Percentiles rank a stretch among this genome's conserved stretches.
Evolutionary conservation across 2,113 vertebrate genomes (phyloP).

Genomic region (Mormoops blainvillei): DNA sequence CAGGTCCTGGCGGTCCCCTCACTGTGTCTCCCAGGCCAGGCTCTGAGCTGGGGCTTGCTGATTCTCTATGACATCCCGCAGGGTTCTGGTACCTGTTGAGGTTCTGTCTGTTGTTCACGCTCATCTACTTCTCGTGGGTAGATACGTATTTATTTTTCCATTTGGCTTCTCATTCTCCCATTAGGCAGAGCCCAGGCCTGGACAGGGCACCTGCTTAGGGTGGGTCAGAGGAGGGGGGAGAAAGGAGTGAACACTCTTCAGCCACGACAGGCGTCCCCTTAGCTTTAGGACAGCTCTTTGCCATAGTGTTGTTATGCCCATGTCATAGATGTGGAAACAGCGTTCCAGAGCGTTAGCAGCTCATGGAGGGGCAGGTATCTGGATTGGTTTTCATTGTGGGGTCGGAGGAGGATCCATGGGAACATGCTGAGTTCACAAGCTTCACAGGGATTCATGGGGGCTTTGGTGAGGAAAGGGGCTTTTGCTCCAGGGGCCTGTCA

Average conservation of each 20-base stretch:
- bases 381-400: neutral
- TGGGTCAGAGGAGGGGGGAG: neutral
- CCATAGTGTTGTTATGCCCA: rapidly evolving
- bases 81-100: neutral
- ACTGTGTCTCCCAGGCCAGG: neutral
- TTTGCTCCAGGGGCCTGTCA: neutral
- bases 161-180: neutral
- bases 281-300: neutral
- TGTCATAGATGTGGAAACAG: neutral
- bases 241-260: neutral
- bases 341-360: neutral
- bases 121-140: neutral
- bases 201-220: neutral
- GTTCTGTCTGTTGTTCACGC: neutral
- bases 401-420: neutral
- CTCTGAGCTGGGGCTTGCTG: rapidly evolving
- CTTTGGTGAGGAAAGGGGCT: neutral
- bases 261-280: neutral
- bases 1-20: neutral
- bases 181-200: neutral
- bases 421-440: rapidly evolving
- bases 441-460: neutral
- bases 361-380: neutral
- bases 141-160: neutral
- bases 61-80: neutral